phyloP scores from a whole-genome alignment of 2,888 invertebrate genomes.

The Tupiocoris notatus region DNA sequence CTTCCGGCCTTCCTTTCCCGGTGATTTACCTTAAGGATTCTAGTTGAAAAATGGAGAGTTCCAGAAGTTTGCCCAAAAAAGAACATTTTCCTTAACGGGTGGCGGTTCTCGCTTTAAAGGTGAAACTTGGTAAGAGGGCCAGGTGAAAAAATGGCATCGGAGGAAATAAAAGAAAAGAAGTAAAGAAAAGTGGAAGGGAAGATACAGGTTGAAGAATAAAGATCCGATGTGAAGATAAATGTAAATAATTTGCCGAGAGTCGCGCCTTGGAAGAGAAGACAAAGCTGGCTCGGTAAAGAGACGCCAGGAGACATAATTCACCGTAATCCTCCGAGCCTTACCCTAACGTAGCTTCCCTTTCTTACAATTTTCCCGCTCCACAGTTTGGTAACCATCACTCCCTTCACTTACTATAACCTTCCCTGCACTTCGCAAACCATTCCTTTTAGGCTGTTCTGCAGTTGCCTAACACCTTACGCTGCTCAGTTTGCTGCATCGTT shows the following conservation, averaged over 20 bases:
- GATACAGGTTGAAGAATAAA: constrained; percentile 37
- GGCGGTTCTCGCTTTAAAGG: neutral
- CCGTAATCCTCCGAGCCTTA: constrained; percentile 5
- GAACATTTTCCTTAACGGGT: neutral
- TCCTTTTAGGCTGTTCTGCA: neutral
- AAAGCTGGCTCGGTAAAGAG: constrained; percentile 30
- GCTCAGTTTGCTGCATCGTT: neutral
- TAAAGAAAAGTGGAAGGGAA: constrained; percentile 10
- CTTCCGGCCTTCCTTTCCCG: neutral
- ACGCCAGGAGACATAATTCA: constrained; percentile 32
- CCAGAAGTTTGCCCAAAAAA: neutral
- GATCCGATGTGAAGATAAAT: constrained; percentile 40
- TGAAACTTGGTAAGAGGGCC: neutral
- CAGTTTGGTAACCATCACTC: neutral
- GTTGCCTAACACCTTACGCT: neutral
- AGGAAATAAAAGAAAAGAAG: neutral
- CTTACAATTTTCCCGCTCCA: neutral
- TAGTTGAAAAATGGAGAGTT: neutral
- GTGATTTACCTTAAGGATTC: neutral
- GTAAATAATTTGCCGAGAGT: constrained; percentile 39
- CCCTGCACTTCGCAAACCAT: no score
- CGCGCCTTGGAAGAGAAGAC: neutral
- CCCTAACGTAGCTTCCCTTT: neutral
- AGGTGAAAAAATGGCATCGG: neutral
- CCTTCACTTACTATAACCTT: neutral